Evolutionary conservation across 2,113 vertebrate genomes (phyloP).

Genomic region (Macquaria australasica): DNA sequence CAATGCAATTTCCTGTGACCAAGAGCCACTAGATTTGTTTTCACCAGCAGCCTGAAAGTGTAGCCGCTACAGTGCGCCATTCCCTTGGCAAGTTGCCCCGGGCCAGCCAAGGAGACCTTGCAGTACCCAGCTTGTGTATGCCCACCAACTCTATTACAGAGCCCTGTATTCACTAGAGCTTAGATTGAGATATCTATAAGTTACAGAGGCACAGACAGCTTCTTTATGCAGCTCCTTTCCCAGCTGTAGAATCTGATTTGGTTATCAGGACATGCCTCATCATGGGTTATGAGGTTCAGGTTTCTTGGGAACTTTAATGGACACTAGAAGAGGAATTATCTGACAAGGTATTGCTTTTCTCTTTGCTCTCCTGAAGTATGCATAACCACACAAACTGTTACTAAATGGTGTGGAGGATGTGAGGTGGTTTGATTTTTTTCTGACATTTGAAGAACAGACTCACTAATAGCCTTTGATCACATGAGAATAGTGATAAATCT

Average conservation of each 20-base stretch:
- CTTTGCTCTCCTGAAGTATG: conserved; percentile 4
- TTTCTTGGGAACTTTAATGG: conserved; percentile 48
- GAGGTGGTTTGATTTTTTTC: background rate
- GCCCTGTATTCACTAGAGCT: conserved; percentile 60
- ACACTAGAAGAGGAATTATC: conserved; percentile 26
- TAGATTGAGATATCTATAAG: conserved; percentile 67
- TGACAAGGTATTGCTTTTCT: conserved; percentile 26
- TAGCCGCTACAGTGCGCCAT: conserved; percentile 23
- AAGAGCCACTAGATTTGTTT: conserved; percentile 40
- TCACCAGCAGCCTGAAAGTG: conserved; percentile 32
- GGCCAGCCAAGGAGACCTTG: conserved; percentile 48
- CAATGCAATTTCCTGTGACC: conserved; percentile 17
- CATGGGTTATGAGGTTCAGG: conserved; percentile 43
- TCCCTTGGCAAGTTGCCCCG: conserved; percentile 58
- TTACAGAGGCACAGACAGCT: conserved; percentile 62
- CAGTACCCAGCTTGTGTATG: conserved; percentile 48
- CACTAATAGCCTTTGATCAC: conserved; percentile 25
- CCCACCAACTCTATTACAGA: conserved; percentile 66
- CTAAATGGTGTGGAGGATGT: background rate
- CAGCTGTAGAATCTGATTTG: conserved; percentile 61
- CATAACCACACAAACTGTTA: conserved; percentile 2
- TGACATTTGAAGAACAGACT: conserved; percentile 1
- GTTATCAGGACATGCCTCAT: conserved; percentile 38
- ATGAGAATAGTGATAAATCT: conserved; percentile 37
- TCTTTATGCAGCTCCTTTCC: conserved; percentile 65